These are phyloP conservation scores for Ferdinandea cuprea DNA, from an alignment of 2,888 invertebrate genomes.

Conservation along the genomic window DNA sequence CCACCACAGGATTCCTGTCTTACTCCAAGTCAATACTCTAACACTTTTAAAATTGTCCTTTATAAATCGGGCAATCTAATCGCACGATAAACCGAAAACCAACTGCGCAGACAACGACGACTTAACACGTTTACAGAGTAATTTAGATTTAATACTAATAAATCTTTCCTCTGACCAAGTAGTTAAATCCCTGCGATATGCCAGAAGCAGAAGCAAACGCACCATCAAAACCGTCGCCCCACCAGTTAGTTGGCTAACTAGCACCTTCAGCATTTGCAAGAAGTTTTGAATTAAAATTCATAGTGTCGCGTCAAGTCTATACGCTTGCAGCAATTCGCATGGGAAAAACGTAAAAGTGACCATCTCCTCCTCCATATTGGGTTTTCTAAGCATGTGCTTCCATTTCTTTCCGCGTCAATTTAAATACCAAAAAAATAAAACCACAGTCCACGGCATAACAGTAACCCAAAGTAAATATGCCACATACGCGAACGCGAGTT, in stretches of 20 bases:
- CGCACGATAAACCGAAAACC: slow-evolving; percentile 32
- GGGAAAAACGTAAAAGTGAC: slow-evolving; percentile 5
- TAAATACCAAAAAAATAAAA: slow-evolving; percentile 54
- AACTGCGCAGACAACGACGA: slow-evolving; percentile 43
- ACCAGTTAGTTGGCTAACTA: slow-evolving; percentile 1
- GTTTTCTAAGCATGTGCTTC: slow-evolving; percentile 66
- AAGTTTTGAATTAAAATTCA: slow-evolving; percentile 60
- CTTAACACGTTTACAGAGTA: slow-evolving; percentile 63
- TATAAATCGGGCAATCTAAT: slow-evolving; percentile 35
- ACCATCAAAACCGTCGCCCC: slow-evolving; percentile 26
- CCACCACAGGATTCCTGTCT: slow-evolving; percentile 36
- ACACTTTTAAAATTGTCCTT: slow-evolving; percentile 42
- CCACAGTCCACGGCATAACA: slow-evolving; percentile 36
- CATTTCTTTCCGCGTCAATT: slow-evolving; percentile 67
- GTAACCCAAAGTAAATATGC: slow-evolving; percentile 42
- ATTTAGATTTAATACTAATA: slow-evolving; percentile 70
- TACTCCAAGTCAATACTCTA: slow-evolving; percentile 17
- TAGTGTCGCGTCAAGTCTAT: slow-evolving; percentile 35
- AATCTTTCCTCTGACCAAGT: slow-evolving; percentile 55
- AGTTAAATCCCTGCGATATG: slow-evolving; percentile 61
- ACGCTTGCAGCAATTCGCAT: slow-evolving; percentile 30
- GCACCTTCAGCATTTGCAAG: slow-evolving; percentile 41
- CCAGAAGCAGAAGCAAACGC: slow-evolving; percentile 6
- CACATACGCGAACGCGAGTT: slow-evolving; percentile 1
- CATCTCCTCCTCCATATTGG: slow-evolving; percentile 39